Base-by-base conservation (phyloP, 2,888 invertebrate genomes). In the Metopia argyrocephala region DNA sequence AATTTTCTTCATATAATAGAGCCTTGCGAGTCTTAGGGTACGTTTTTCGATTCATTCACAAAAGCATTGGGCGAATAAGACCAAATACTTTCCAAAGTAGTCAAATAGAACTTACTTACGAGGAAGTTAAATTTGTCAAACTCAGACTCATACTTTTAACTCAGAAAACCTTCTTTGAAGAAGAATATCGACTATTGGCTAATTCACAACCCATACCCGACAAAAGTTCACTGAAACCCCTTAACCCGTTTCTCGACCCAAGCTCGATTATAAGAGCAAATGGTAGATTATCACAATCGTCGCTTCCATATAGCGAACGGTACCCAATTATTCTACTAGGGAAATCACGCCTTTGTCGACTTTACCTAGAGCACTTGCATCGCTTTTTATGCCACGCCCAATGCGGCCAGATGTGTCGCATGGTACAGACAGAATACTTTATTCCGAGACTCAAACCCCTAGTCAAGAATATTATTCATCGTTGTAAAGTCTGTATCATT, bases 221-320 rank as follows among this genome's bases (percentile, higher is more conserved):
- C 2, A 61, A 48, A 52, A 71, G 70, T 9, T 25, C 61, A 5
- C 27, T 71, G 12, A 62, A 71, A 52, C 31, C 52, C n/a, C 61
- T 71, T 1, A 71, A 61, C n/a, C 70, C 61, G 25, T 61, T 71
- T 31, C 12, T 62, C 1, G 70, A 62, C 25, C 2, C n/a, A n/a
- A n/a, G n/a, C n/a, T n/a, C n/a, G n/a, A n/a, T n/a, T n/a, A n/a
- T n/a, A n/a, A n/a, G n/a, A n/a, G n/a, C n/a, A n/a, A n/a, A n/a
- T n/a, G n/a, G n/a, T n/a, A n/a, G n/a, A n/a, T 18, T 71, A 31
- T 5, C 50, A 6, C 15, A 59, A 4, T 28, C 59, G 18, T 23
- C 59, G 23, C n/a, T n/a, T 38, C 15, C 54, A 2, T 54, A 54
- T 25, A 9, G 3, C 9, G 54, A 54, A 25, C 54, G 54, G 9